These are phyloP conservation scores for Sebastiscus albofasciatus DNA, from an alignment of 2,797 vertebrate species.

Conservation along the genomic window DNA sequence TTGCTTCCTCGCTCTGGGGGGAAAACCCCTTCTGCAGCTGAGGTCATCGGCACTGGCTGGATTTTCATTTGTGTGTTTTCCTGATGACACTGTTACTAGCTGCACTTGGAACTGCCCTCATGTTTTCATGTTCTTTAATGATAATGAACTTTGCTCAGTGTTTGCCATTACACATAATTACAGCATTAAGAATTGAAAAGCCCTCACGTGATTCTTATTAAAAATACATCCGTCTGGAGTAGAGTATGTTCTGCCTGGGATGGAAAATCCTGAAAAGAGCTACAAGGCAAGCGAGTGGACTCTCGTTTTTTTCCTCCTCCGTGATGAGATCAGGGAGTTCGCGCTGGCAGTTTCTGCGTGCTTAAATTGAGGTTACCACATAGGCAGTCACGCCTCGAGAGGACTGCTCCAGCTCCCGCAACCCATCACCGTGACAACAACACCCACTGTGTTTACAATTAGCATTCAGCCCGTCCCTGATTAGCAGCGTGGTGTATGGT, in stretches of 20 bases:
- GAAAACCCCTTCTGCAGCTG: constrained; percentile 56
- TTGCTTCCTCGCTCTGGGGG: constrained; percentile 39
- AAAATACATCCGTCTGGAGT: neutral
- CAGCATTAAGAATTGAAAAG: neutral
- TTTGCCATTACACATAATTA: constrained; percentile 7
- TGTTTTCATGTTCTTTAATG: constrained; percentile 4
- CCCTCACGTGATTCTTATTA: neutral
- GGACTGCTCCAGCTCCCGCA: constrained; percentile 28
- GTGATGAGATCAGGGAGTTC: constrained; percentile 65
- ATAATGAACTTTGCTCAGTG: neutral
- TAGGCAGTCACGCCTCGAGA: constrained; percentile 45
- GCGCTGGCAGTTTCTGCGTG: constrained; percentile 30
- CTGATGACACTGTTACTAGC: constrained; percentile 18
- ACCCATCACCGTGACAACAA: constrained; percentile 67
- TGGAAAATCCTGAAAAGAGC: constrained; percentile 22
- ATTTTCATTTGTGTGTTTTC: constrained; percentile 25
- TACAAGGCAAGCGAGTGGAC: neutral
- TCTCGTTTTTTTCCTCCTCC: neutral
- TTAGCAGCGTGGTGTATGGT: constrained; percentile 24
- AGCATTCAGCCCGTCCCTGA: constrained; percentile 55
- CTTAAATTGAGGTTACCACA: constrained; percentile 62
- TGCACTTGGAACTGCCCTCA: neutral
- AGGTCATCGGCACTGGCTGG: constrained; percentile 32
- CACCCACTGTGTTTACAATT: constrained; percentile 61
- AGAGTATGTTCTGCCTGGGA: neutral